Conservation (phyloP, 1,140 invertebrate genomes). For the Apocrypta bakeri region DNA sequence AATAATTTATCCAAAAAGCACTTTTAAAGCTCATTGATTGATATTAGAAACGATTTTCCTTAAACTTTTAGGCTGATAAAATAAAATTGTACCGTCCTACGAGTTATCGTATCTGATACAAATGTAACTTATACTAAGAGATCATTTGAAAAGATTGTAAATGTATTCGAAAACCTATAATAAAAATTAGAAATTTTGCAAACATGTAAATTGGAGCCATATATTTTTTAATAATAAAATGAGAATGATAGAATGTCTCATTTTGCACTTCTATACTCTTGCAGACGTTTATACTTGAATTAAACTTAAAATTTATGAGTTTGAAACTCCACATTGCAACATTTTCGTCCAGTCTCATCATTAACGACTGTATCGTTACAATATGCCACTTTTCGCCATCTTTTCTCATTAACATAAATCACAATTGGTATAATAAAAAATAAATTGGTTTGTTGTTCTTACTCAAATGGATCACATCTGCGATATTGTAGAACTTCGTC, state of each 20-base stretch:
- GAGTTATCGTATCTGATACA: neutral
- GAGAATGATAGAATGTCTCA: neutral
- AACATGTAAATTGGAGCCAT: neutral
- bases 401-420: conserved; percentile 13
- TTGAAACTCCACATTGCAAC: neutral
- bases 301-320: neutral
- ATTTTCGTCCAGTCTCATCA: neutral
- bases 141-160: neutral
- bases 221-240: neutral
- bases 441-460: neutral
- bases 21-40: neutral
- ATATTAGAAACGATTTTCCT: neutral
- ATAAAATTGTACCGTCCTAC: neutral
- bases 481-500: neutral
- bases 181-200: neutral
- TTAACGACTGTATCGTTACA: conserved; percentile 11
- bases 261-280: neutral
- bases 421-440: neutral
- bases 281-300: neutral
- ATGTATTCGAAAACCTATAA: neutral
- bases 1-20: neutral
- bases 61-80: neutral
- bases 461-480: neutral
- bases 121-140: neutral
- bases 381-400: neutral